Conservation (phyloP, 2,888 invertebrate genomes). For the Sisyra nigra region DNA sequence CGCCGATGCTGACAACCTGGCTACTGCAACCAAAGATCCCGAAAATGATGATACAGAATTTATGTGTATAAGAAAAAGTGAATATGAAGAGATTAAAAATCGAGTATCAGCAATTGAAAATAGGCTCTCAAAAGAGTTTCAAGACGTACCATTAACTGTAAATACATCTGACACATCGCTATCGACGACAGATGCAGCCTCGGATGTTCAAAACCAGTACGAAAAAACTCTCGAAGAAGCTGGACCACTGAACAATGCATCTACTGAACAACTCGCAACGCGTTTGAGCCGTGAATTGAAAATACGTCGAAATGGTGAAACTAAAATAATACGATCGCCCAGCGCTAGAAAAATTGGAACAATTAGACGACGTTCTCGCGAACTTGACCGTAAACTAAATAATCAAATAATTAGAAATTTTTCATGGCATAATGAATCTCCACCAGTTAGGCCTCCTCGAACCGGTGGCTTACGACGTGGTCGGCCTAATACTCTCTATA, state of each 20-base stretch:
- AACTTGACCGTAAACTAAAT: slow-evolving; percentile 25
- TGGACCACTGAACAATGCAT: slow-evolving; percentile 42
- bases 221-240: slow-evolving; percentile 56
- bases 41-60: slow-evolving; percentile 30
- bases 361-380: slow-evolving; percentile 54
- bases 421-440: slow-evolving; percentile 40
- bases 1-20: slow-evolving; percentile 1
- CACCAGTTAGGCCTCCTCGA: slow-evolving; percentile 19
- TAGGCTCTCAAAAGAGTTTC: slow-evolving; percentile 51
- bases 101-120: slow-evolving; percentile 57
- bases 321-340: slow-evolving; percentile 58
- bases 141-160: slow-evolving; percentile 15
- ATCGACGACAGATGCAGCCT: slow-evolving; percentile 30
- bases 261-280: slow-evolving; percentile 53
- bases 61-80: slow-evolving; percentile 53
- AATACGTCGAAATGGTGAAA: slow-evolving; percentile 44
- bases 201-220: slow-evolving; percentile 53
- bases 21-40: background rate
- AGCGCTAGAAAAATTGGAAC: slow-evolving; percentile 69
- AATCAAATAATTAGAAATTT: slow-evolving; percentile 39
- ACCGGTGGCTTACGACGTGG: slow-evolving; percentile 35
- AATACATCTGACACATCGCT: slow-evolving; percentile 13
- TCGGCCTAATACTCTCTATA: slow-evolving; percentile 30
- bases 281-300: slow-evolving; percentile 56
- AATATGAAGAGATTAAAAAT: slow-evolving; percentile 63